These are phyloP conservation scores for Trogon melanurus DNA, from an alignment of 2,113 vertebrate species.

Conservation along the genomic window DNA sequence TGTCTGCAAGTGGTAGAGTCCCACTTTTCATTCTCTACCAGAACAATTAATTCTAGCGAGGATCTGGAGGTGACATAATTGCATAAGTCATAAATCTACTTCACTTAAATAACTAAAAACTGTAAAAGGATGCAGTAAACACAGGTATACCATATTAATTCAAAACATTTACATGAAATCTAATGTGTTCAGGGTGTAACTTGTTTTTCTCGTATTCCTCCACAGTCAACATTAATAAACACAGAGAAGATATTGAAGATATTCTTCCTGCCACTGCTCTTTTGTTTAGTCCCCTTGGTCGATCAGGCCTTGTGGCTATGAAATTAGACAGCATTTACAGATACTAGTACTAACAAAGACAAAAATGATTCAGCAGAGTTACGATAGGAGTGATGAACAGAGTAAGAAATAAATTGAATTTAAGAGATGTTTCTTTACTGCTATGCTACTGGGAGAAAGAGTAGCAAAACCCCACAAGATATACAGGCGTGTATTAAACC, in stretches of 20 bases:
- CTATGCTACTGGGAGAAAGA: background rate
- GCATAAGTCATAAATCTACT: background rate
- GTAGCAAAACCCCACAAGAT: background rate
- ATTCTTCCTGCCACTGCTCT: background rate
- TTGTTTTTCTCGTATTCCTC: background rate
- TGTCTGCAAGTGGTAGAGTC: background rate
- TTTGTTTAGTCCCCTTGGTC: background rate
- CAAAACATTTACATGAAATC: background rate
- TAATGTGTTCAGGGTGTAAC: background rate
- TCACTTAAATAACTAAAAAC: background rate
- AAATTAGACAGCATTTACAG: background rate
- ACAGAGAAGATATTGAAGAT: background rate
- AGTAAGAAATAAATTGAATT: background rate
- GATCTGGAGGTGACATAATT: background rate
- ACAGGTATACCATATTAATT: background rate
- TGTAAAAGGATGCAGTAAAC: background rate
- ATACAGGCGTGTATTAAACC: background rate
- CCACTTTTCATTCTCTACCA: background rate
- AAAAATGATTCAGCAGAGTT: background rate
- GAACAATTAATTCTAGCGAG: background rate
- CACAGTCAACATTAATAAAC: background rate
- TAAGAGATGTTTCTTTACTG: background rate
- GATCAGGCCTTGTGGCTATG: background rate
- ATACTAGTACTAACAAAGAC: background rate
- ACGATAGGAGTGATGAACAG: fast-evolving